A percentile compares a stretch with the other conserved stretches of the same genome.
Evolutionary conservation across 2,113 vertebrate species (phyloP).

Genomic region (Aspidoscelis tigris): DNA sequence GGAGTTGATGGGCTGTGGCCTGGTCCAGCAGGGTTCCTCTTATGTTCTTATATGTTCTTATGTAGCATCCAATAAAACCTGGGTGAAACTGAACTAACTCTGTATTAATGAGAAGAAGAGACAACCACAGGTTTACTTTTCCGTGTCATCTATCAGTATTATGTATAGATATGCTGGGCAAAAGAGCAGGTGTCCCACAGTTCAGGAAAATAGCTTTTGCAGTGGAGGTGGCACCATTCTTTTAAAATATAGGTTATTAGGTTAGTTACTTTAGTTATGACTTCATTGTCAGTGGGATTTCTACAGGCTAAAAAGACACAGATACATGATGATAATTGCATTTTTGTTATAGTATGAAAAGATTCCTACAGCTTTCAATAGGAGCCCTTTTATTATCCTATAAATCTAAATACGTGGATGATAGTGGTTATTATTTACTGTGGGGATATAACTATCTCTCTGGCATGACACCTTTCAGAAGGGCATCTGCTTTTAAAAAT

Average conservation of each 20-base stretch:
- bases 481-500: constrained; percentile 5
- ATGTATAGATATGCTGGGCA: not conserved
- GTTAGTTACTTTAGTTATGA: constrained; percentile 2
- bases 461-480: constrained; percentile 19
- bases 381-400: constrained; percentile 25
- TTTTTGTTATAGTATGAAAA: constrained; percentile 25
- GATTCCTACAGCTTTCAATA: constrained; percentile 1
- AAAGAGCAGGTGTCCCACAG: not conserved
- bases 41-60: no score
- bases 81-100: not conserved
- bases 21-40: no score
- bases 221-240: not conserved
- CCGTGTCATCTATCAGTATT: not conserved
- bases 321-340: constrained; percentile 17
- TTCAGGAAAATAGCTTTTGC: not conserved
- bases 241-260: constrained; percentile 16
- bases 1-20: no score
- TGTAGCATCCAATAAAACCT: not conserved
- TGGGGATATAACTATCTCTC: constrained; percentile 31
- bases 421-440: constrained; percentile 31
- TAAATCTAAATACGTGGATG: constrained; percentile 35
- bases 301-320: not conserved
- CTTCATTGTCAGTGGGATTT: not conserved
- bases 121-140: not conserved
- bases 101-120: not conserved